phyloP scores from a whole-genome alignment of 2,113 vertebrate species.

The Thunnus maccoyii region DNA sequence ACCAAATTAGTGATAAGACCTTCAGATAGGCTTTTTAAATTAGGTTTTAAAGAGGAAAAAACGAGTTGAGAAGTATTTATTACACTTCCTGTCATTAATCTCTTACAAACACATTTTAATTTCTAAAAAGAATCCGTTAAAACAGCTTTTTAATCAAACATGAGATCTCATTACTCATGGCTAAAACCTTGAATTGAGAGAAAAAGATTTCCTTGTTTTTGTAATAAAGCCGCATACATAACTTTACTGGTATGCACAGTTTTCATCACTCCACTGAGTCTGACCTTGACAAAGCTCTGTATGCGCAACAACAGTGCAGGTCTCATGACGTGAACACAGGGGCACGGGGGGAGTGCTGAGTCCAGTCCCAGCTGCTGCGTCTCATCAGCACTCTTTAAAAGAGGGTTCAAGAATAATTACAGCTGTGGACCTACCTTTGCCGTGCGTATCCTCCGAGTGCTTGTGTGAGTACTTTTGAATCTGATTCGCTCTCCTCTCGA shows the following conservation, averaged over 20 bases:
- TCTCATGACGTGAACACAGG: background rate
- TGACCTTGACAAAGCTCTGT: background rate
- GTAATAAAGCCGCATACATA: too few species aligned
- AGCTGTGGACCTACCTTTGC: background rate
- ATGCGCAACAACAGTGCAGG: background rate
- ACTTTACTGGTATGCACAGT: too few species aligned
- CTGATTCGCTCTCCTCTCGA: slow-evolving; percentile 43
- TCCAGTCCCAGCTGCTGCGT: slow-evolving; percentile 21
- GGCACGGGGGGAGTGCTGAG: background rate
- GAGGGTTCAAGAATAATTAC: slow-evolving; percentile 18
- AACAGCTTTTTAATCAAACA: too few species aligned
- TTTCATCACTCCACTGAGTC: background rate
- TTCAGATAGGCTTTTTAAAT: background rate
- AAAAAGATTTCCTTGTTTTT: too few species aligned
- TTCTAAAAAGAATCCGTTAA: too few species aligned
- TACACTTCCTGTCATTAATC: too few species aligned
- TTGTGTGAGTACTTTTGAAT: slow-evolving; percentile 3
- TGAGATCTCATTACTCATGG: too few species aligned
- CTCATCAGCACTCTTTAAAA: background rate
- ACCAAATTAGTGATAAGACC: background rate
- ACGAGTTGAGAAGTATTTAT: too few species aligned
- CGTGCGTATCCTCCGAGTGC: background rate
- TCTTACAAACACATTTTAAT: too few species aligned
- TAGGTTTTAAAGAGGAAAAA: too few species aligned
- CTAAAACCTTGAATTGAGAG: too few species aligned